These are phyloP conservation scores for Artemia sinica DNA, from an alignment of 2,888 invertebrate genomes.

Conservation along the genomic window DNA sequence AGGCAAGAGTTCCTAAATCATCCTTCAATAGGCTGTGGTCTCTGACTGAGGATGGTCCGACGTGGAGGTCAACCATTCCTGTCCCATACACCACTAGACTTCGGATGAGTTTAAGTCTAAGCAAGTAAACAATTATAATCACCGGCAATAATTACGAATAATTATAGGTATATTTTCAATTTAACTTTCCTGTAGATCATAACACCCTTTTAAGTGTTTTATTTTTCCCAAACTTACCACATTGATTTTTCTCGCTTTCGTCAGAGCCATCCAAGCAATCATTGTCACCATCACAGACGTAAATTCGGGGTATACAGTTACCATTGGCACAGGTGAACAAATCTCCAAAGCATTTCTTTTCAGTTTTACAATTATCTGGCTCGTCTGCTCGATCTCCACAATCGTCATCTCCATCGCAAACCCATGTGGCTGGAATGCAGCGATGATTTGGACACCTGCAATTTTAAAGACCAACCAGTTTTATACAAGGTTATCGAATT, in stretches of 20 bases:
- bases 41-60: too few species aligned
- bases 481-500: slow-evolving; percentile 8
- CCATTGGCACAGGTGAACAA: slow-evolving; percentile 90
- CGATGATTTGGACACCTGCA: slow-evolving; percentile 68
- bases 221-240: slow-evolving; percentile 39
- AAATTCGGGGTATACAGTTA: slow-evolving; percentile 83
- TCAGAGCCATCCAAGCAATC: slow-evolving; percentile 87
- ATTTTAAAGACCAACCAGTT: background rate
- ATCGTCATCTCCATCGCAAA: slow-evolving; percentile 90
- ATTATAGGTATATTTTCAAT: too few species aligned
- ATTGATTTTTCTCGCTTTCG: slow-evolving; percentile 74
- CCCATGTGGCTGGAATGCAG: slow-evolving; percentile 88
- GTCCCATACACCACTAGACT: too few species aligned
- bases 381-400: slow-evolving; percentile 80
- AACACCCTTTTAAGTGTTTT: too few species aligned
- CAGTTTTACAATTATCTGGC: slow-evolving; percentile 80
- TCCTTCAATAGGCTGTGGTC: too few species aligned
- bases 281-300: slow-evolving; percentile 86
- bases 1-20: too few species aligned
- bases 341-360: slow-evolving; percentile 84
- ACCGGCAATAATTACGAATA: too few species aligned
- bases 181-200: too few species aligned
- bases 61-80: too few species aligned
- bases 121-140: too few species aligned
- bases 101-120: too few species aligned